Percentiles rank a stretch among this genome's conserved stretches.
phyloP scores from a whole-genome alignment of 2,888 invertebrate species.

The Meta bourneti region DNA sequence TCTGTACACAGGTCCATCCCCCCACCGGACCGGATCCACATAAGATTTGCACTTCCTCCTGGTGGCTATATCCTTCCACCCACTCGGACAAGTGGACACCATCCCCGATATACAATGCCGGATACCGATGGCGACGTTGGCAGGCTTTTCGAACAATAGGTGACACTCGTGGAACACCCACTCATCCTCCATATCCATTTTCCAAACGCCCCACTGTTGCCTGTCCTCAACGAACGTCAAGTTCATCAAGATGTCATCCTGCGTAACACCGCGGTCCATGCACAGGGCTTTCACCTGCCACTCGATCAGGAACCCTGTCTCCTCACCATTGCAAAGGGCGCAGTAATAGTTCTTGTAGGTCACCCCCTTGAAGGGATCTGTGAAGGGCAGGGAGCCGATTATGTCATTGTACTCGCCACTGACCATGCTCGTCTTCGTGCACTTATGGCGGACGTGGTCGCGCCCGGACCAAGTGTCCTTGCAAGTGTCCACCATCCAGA shows the following conservation, averaged over 20 bases:
- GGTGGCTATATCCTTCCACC: constrained; percentile 44
- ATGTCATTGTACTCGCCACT: constrained; percentile 37
- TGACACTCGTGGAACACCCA: constrained; percentile 46
- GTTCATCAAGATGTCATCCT: constrained; percentile 43
- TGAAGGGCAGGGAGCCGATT: constrained; percentile 43
- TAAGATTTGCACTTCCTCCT: constrained; percentile 60
- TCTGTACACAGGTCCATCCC: constrained; percentile 40
- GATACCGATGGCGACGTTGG: constrained; percentile 7
- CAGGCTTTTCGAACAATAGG: constrained; percentile 50
- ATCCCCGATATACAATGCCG: constrained; percentile 36
- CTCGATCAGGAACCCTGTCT: constrained; percentile 17
- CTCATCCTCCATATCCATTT: not conserved
- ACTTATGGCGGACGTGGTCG: constrained; percentile 37
- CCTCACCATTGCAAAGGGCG: constrained; percentile 50
- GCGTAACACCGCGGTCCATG: not conserved
- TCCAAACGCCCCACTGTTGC: constrained; percentile 70
- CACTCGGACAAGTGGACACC: constrained; percentile 51
- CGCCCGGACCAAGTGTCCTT: constrained; percentile 44
- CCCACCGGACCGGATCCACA: constrained; percentile 52
- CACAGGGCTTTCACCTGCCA: constrained; percentile 61
- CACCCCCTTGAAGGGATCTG: constrained; percentile 26
- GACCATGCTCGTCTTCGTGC: not conserved
- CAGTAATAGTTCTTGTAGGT: constrained; percentile 69
- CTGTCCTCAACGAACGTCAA: constrained; percentile 55
- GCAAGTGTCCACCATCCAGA: constrained; percentile 70